Evolutionary conservation across 2,797 vertebrate species (phyloP).

Genomic region (Miichthys miiuy): DNA sequence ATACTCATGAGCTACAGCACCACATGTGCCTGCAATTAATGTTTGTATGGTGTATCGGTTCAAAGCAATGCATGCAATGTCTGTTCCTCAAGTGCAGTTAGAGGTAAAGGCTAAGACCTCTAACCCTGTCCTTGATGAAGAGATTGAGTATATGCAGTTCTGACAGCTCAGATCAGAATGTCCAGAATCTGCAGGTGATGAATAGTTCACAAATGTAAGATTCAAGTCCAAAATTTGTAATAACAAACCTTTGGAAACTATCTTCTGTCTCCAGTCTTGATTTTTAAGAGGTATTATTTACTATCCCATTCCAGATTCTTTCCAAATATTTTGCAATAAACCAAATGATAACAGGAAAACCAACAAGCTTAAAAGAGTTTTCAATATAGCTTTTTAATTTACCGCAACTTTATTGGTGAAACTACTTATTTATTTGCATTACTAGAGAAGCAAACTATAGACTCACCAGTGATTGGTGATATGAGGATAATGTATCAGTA

Average conservation of each 20-base stretch:
- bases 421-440: background rate
- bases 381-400: slow-evolving; percentile 29
- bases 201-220: slow-evolving; percentile 56
- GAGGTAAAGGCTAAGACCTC: slow-evolving; percentile 56
- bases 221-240: slow-evolving; percentile 22
- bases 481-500: slow-evolving; percentile 38
- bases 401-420: slow-evolving; percentile 32
- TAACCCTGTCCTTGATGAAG: slow-evolving; percentile 45
- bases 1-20: slow-evolving; percentile 39
- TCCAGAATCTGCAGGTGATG: slow-evolving; percentile 48
- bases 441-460: slow-evolving; percentile 24
- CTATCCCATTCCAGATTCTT: slow-evolving; percentile 38
- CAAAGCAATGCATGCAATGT: slow-evolving; percentile 55
- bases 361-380: slow-evolving; percentile 13
- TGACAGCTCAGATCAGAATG: slow-evolving; percentile 40
- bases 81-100: slow-evolving; percentile 55
- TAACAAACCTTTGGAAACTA: slow-evolving; percentile 46
- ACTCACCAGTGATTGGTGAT: slow-evolving; percentile 15
- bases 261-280: slow-evolving; percentile 8
- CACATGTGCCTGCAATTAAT: slow-evolving; percentile 66
- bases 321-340: slow-evolving; percentile 28
- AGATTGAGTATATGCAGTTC: slow-evolving; percentile 54
- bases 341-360: slow-evolving; percentile 50
- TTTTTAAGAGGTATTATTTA: slow-evolving; percentile 52
- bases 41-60: slow-evolving; percentile 49